These are phyloP conservation scores for Melanerpes aurifrons DNA, from an alignment of 2,113 vertebrate species.

Conservation along the genomic window DNA sequence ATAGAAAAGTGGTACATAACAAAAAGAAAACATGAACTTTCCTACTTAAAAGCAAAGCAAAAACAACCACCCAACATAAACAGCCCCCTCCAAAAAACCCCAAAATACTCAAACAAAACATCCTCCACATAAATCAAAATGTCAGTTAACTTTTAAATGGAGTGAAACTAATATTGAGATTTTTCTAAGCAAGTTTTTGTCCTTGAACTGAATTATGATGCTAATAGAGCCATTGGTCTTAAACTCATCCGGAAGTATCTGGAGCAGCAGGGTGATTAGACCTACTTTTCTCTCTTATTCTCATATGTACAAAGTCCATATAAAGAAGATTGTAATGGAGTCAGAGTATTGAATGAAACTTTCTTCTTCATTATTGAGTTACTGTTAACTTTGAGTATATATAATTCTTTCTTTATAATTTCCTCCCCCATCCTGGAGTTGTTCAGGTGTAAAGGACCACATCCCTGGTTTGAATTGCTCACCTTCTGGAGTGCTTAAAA, in stretches of 20 bases:
- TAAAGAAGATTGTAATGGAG: background rate
- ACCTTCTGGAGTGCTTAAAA: background rate
- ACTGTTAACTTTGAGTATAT: background rate
- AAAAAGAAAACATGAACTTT: background rate
- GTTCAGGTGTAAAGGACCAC: background rate
- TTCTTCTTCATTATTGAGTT: background rate
- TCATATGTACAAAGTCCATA: background rate
- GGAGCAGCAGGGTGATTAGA: background rate
- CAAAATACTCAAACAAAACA: background rate
- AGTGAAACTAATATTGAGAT: background rate
- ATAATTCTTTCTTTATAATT: background rate
- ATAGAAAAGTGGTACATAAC: background rate
- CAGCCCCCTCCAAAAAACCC: fast-evolving
- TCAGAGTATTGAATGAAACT: background rate
- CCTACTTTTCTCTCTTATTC: background rate
- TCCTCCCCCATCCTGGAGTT: background rate
- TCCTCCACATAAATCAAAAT: fast-evolving
- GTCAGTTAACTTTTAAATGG: background rate
- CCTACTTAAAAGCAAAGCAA: too few species aligned
- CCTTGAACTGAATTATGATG: background rate
- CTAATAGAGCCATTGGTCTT: background rate
- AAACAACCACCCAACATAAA: background rate
- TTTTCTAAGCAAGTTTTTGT: background rate
- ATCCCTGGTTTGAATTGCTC: background rate
- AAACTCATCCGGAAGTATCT: background rate